Percentiles rank a stretch among this genome's conserved stretches.
Evolutionary conservation across 2,113 vertebrate genomes (phyloP).

Genomic region (Oceanites oceanicus): DNA sequence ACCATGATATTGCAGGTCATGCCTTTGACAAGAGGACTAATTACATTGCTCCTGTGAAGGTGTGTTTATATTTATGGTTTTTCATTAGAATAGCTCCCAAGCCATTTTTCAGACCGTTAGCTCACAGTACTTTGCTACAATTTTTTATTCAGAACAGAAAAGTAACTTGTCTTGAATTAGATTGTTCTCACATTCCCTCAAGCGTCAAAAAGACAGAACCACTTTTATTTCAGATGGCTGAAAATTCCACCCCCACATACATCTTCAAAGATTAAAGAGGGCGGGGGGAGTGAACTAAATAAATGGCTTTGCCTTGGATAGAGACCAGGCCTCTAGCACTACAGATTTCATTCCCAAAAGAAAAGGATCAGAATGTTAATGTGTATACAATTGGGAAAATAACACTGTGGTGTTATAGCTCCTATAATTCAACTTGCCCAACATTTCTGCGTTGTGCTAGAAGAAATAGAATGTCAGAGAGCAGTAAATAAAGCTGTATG

Average conservation of each 20-base stretch:
- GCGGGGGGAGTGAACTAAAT: not conserved
- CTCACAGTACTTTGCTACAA: not conserved
- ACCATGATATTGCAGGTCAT: not conserved
- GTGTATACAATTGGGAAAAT: not conserved
- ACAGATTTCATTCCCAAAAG: not conserved
- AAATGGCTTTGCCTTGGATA: not conserved
- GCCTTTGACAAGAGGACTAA: not conserved
- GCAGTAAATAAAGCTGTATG: not conserved
- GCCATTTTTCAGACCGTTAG: not conserved
- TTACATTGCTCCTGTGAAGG: not conserved
- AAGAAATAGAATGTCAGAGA: conserved; percentile 7
- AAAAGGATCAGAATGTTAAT: not conserved
- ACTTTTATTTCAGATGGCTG: not conserved
- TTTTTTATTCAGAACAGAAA: not conserved
- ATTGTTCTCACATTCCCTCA: not conserved
- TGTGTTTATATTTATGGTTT: not conserved
- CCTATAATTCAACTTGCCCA: not conserved
- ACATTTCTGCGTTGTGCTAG: not conserved
- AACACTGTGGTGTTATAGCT: not conserved
- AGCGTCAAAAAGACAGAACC: not conserved
- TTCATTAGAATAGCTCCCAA: not conserved
- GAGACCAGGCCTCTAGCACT: not conserved
- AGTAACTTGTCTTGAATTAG: not conserved
- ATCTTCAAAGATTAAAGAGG: not conserved
- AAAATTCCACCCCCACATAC: not conserved